Base-by-base conservation (phyloP, 2,888 invertebrate species). In the Amphipyra berbera region DNA sequence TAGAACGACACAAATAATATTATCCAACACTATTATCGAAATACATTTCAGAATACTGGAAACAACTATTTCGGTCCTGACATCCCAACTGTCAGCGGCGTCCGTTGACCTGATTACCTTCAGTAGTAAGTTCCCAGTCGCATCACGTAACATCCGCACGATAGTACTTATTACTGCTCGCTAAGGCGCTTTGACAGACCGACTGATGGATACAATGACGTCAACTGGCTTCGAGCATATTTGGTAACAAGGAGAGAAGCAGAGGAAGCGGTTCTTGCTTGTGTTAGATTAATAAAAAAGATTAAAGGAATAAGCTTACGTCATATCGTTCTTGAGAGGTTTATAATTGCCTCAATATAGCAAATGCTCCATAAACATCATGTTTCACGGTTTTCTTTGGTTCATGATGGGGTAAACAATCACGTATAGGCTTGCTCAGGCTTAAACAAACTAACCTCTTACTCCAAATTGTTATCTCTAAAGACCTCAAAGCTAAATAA, bases 101-200 rank as follows among this genome's bases (percentile, higher is more conserved):
- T 44, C 40, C 49, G 42, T 15, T 61, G 68, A 61, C 68, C 68
- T 61, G 53, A 73, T 68, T 68, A 61, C 57, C 40, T 45, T n/a
- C 44, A 47, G 40, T 15, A 44, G 2, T 45, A 14, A 13, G 61
- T 61, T 41, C 5, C 0, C 14, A 65, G 37, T 73, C 70, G 15
- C 46, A n/a, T 6, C 73, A 70, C 70, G 70, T 61, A 41, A 33
- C 59, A 7, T 33, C 21, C 33, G n/a, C 49, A 14, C 56, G 37
- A 46, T 46, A 49, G 12, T 53, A n/a, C n/a, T n/a, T n/a, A 30
- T 40, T 45, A 30, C 54, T 44, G 4, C 41, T 40, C 2, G 21
- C 14, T 44, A 44, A 4, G 44, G 33, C 27, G 42, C 38, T 53
- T 41, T 66, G 56, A 57, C 57, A 21, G 30, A 35, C 12, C 42